Conservation (phyloP, 2,113 vertebrate genomes). For the Cnemophilus loriae region DNA sequence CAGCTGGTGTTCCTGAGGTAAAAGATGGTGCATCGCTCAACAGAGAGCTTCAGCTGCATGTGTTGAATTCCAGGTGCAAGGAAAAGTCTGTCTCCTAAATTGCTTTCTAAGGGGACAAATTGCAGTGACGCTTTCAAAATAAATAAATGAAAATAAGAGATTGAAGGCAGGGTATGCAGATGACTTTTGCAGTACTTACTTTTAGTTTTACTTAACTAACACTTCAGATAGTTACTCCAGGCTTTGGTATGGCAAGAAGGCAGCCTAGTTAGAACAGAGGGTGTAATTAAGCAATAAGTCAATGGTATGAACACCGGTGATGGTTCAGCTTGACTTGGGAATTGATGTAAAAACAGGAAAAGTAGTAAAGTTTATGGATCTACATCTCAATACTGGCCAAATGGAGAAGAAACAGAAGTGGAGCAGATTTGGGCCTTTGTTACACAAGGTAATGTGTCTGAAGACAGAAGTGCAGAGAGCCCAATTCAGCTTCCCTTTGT, state of each 20-base stretch:
- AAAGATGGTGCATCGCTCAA: not conserved
- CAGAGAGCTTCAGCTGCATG: not conserved
- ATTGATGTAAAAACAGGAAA: not conserved
- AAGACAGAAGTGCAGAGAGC: not conserved
- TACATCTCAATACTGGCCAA: not conserved
- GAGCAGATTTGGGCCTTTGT: not conserved
- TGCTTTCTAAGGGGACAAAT: not conserved
- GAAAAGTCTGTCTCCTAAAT: not conserved
- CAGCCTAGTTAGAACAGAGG: not conserved
- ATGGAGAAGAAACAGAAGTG: not conserved
- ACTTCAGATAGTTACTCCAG: not conserved
- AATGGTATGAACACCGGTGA: not conserved
- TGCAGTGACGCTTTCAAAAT: not conserved
- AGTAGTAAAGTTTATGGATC: not conserved
- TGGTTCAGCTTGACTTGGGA: not conserved
- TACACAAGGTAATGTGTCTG: not conserved
- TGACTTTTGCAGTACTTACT: not conserved
- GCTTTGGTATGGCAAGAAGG: not conserved
- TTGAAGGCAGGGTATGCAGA: not conserved
- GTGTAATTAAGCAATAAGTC: not conserved
- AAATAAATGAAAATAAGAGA: not conserved
- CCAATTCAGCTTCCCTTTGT: not conserved
- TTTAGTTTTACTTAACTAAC: not conserved
- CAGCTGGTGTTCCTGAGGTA: not conserved
- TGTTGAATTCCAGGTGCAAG: not conserved